These are phyloP conservation scores for Riparia riparia DNA, from an alignment of 2,113 vertebrate genomes.

Conservation along the genomic window DNA sequence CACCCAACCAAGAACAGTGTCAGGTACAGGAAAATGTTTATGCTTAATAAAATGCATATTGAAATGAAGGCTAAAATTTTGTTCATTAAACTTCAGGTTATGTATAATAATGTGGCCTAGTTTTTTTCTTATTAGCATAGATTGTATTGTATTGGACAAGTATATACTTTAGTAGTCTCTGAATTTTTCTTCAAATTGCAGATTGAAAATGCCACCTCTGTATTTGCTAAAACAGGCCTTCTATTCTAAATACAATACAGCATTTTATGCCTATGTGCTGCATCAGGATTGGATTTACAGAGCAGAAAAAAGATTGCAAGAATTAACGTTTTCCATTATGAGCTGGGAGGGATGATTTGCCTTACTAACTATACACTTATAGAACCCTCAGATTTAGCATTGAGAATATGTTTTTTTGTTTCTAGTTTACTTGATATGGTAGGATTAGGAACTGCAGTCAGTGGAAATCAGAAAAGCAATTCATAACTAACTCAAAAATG, in stretches of 20 bases:
- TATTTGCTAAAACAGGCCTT: not conserved
- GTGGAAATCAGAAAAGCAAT: not conserved
- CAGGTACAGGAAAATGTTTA: conserved; percentile 78
- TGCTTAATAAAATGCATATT: not conserved
- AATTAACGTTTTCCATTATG: not conserved
- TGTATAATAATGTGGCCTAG: not conserved
- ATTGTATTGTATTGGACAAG: not conserved
- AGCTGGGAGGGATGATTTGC: not conserved
- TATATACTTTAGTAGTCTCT: not conserved
- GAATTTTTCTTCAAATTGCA: not conserved
- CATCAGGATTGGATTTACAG: not conserved
- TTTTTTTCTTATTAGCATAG: not conserved
- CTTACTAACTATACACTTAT: not conserved
- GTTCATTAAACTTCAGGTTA: not conserved
- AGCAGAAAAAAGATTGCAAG: not conserved
- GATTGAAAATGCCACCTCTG: not conserved
- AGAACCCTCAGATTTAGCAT: not conserved
- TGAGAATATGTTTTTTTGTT: not conserved
- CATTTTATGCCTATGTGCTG: not conserved
- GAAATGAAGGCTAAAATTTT: not conserved
- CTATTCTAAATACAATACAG: not conserved
- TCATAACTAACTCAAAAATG: not conserved
- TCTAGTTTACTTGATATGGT: not conserved
- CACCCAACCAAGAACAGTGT: conserved; percentile 88
- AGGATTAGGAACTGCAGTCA: not conserved